Base-by-base conservation (phyloP, 1,140 invertebrate species). In the Triops longicaudatus region DNA sequence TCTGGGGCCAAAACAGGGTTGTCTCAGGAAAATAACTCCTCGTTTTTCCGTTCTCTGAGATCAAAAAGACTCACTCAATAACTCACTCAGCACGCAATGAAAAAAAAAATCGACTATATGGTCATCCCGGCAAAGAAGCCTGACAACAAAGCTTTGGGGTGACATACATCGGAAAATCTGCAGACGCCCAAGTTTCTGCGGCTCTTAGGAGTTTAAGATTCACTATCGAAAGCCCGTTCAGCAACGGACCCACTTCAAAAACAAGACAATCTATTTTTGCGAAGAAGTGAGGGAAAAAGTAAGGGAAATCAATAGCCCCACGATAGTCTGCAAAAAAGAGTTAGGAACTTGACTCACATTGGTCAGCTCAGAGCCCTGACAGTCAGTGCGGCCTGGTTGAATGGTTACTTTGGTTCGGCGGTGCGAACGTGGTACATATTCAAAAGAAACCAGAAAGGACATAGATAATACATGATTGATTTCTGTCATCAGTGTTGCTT, bases 221-320 rank as follows among this genome's bases (percentile, higher is more conserved):
- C 22, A 9, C 50, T 63, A 1, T 9, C 50, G 22, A 63, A 63
- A 63, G 50, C 50, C 6, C 17, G 6, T 63, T 63, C 17, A 22
- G 50, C 9, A n/a, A 22, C 14, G 50, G n/a, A 22, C 50, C 50
- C 31, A 22, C 14, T 63, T 63, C 50, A 17, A 63, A 5, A n/a
- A 3, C 6, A 63, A 63, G 50, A 22, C 50, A 63, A 63, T 63
- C 50, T 63, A 63, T 22, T 63, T 63, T 63, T 63, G 50, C 50
- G 50, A 63, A 22, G n/a, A 63, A 9, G 22, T 63, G 22, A 22
- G 50, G 50, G 50, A 63, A 63, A 63, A 6, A 63, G 22, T n/a
- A 63, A 63, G 50, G 50, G 50, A 63, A 63, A 63, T 63, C 50
- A 63, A 63, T 63, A 63, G 22, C 50, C 50, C 50, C 50, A n/a